These are phyloP conservation scores for Acinonyx jubatus DNA, from an alignment of 2,113 vertebrate species.

Conservation along the genomic window DNA sequence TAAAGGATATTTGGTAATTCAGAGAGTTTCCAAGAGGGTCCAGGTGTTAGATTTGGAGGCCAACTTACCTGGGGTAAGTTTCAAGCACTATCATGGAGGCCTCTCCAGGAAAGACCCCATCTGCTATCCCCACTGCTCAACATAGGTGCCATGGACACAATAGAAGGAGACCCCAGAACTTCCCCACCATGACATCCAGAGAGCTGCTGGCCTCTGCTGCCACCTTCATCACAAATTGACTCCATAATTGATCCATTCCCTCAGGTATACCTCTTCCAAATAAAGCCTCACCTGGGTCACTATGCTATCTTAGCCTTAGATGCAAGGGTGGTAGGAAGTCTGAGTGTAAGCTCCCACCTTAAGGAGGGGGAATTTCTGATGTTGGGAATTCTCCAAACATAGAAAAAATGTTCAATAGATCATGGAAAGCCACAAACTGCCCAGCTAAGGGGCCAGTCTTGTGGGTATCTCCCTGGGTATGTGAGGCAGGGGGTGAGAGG, in stretches of 20 bases:
- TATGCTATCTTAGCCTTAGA: background rate
- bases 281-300: background rate
- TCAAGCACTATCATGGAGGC: background rate
- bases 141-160: accelerated
- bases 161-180: background rate
- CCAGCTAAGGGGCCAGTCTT: background rate
- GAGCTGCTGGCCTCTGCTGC: background rate
- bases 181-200: background rate
- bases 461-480: background rate
- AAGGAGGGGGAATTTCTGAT: background rate
- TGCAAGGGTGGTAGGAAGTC: background rate
- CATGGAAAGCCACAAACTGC: background rate
- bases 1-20: background rate
- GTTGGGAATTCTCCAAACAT: background rate
- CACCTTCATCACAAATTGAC: background rate
- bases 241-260: background rate
- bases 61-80: no score
- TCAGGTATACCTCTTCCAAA: background rate
- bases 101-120: background rate
- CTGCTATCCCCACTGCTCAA: background rate
- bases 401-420: background rate
- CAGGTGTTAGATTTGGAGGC: background rate
- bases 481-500: background rate
- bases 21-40: background rate
- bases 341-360: background rate